Evolutionary conservation across 2,888 invertebrate species (phyloP).

Genomic region (Melanotus villosus): DNA sequence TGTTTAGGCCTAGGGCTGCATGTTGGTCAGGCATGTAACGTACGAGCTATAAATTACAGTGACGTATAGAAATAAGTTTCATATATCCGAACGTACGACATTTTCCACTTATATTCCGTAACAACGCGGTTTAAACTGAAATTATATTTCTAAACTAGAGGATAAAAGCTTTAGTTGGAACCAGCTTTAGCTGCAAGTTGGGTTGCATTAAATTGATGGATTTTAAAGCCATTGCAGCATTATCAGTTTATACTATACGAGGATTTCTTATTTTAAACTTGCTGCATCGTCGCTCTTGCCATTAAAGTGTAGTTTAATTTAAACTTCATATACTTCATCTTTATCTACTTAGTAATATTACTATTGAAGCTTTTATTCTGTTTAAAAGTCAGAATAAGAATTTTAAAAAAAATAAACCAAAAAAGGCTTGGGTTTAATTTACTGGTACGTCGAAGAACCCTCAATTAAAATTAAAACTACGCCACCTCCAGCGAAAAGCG

Average conservation of each 20-base stretch:
- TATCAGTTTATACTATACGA: not conserved
- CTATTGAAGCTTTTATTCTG: no score
- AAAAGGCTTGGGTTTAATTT: no score
- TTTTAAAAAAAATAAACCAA: no score
- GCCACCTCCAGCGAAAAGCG: no score
- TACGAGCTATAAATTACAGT: conserved; percentile 9
- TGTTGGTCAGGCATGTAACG: conserved; percentile 22
- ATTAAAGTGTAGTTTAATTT: no score
- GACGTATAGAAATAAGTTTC: conserved; percentile 19
- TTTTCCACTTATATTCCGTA: conserved; percentile 6
- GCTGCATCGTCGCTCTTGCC: not conserved
- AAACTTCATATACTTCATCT: no score
- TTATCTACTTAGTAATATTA: no score
- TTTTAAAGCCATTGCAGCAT: not conserved
- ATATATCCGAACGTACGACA: conserved; percentile 4
- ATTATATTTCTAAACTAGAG: not conserved
- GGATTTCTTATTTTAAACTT: not conserved
- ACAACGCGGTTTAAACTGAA: not conserved
- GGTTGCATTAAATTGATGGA: conserved; percentile 17
- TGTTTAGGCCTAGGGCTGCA: not conserved
- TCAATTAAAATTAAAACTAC: no score
- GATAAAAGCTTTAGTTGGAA: conserved; percentile 11
- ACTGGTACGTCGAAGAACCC: no score
- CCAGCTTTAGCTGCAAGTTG: not conserved
- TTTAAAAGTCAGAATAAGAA: no score